phyloP scores from a whole-genome alignment of 64 coral and sea anemone genomes.

The Montipora efflorescens region DNA sequence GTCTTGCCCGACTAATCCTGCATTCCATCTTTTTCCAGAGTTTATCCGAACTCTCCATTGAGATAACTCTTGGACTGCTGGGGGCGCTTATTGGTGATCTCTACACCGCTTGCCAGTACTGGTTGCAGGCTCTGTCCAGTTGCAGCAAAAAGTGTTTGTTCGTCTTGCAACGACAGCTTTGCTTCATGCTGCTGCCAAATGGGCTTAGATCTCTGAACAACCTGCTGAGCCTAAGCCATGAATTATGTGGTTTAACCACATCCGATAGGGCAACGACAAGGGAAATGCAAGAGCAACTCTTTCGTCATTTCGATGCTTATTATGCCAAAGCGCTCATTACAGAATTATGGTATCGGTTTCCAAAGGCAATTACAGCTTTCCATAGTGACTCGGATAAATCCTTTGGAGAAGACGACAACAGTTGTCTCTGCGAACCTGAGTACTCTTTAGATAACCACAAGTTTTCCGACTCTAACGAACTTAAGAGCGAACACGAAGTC shows the following conservation, averaged over 20 bases:
- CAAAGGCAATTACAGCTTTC: constrained; percentile 29
- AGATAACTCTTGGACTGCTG: constrained; percentile 78
- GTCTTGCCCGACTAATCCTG: no score
- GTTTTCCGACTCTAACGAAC: neutral
- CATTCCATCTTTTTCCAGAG: constrained; percentile 35
- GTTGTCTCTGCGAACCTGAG: neutral
- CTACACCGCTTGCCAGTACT: constrained; percentile 57
- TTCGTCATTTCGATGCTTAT: constrained; percentile 67
- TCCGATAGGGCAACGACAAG: neutral
- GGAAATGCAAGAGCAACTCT: neutral
- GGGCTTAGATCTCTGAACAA: constrained; percentile 65
- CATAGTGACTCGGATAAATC: neutral
- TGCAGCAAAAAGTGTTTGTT: constrained; percentile 71
- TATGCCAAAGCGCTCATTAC: constrained; percentile 44
- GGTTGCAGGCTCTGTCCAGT: constrained; percentile 68
- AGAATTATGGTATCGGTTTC: constrained; percentile 70
- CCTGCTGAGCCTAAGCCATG: constrained; percentile 30
- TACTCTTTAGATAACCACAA: neutral
- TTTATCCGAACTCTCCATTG: constrained; percentile 71
- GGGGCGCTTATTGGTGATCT: constrained; percentile 31
- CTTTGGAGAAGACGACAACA: neutral
- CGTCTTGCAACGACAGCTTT: constrained; percentile 65
- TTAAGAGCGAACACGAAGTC: neutral
- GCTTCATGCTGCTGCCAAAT: constrained; percentile 74
- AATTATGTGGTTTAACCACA: neutral